Percentiles rank a stretch among this genome's conserved stretches.
These are phyloP conservation scores for Cygnus buccinator DNA, from an alignment of 2,113 vertebrate genomes.

Conservation along the genomic window DNA sequence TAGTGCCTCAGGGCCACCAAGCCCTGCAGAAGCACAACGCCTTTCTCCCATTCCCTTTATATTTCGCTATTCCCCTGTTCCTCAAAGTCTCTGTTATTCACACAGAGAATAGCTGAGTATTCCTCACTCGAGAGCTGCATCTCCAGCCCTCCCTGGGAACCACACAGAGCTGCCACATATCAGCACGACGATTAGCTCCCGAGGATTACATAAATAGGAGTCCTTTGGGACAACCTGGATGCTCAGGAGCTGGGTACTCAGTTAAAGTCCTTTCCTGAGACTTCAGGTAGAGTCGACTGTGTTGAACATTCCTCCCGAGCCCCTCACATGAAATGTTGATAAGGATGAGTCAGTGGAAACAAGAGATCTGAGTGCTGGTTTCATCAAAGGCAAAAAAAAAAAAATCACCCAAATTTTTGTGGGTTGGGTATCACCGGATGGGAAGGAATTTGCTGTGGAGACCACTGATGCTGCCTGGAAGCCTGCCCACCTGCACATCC, in stretches of 20 bases:
- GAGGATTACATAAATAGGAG: neutral
- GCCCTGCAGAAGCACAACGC: neutral
- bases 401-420: too few species aligned
- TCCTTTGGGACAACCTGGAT: neutral
- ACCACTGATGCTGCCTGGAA: too few species aligned
- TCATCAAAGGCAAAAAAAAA: neutral
- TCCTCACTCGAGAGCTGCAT: neutral
- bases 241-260: neutral
- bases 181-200: neutral
- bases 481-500: too few species aligned
- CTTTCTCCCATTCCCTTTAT: neutral
- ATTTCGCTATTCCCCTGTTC: neutral
- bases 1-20: accelerated
- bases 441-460: too few species aligned
- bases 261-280: neutral
- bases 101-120: neutral
- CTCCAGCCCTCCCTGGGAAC: neutral
- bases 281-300: neutral
- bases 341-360: neutral
- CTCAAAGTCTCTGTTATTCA: neutral
- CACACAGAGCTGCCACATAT: neutral
- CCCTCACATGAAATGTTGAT: neutral
- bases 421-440: too few species aligned
- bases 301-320: neutral
- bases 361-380: neutral